Conservation (phyloP, 2,113 vertebrate species). For the Aviceda subcristata region DNA sequence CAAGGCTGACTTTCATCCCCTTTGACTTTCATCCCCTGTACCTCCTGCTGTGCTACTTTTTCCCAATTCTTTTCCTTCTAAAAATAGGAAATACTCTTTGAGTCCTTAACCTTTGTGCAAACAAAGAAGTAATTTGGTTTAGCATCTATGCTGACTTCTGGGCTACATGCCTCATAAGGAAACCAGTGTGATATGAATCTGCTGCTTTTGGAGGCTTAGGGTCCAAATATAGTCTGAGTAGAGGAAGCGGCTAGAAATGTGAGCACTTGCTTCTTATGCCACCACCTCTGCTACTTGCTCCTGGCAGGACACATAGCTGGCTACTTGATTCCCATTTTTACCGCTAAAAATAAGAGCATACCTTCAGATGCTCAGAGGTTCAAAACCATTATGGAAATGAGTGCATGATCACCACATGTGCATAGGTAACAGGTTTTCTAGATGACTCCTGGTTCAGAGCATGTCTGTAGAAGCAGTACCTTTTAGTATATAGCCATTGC, state of each 20-base stretch:
- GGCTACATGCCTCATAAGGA: not conserved
- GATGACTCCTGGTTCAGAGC: not conserved
- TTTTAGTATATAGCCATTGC: not conserved
- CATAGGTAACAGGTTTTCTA: not conserved
- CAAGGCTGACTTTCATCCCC: not conserved
- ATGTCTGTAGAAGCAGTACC: not conserved
- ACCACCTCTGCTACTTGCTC: not conserved
- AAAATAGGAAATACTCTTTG: not conserved
- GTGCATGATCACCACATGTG: rapidly evolving
- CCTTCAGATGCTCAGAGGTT: not conserved
- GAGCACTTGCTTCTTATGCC: not conserved
- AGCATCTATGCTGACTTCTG: constrained; percentile 1
- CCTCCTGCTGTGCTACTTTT: not conserved
- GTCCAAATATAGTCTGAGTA: not conserved
- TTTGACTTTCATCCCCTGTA: not conserved
- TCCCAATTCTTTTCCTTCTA: not conserved
- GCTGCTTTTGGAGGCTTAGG: not conserved
- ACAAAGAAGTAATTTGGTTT: constrained; percentile 2
- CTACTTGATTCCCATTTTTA: not conserved
- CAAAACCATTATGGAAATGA: not conserved
- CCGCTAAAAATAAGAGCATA: not conserved
- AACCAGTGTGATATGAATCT: not conserved
- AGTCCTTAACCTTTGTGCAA: constrained; percentile 25
- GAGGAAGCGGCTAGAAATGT: not conserved
- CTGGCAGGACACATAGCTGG: not conserved